Evolutionary conservation across 2,113 vertebrate species (phyloP).

Genomic region (Gallinago undulata): DNA sequence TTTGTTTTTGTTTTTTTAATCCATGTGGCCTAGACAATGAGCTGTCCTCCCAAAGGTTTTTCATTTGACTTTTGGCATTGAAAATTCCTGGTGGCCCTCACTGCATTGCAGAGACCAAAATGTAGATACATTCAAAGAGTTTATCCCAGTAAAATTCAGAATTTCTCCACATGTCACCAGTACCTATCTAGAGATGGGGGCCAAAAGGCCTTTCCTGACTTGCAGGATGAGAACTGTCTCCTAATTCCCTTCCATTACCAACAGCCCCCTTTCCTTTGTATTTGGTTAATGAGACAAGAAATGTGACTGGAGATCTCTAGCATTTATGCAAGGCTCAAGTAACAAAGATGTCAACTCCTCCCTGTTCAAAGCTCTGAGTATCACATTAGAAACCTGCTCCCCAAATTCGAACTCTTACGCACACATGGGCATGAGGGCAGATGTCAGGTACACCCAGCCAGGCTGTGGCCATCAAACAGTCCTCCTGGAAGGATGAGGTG

Average conservation of each 20-base stretch:
- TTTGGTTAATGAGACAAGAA: not conserved
- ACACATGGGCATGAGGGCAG: not conserved
- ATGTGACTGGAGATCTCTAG: not conserved
- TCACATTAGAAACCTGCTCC: not conserved
- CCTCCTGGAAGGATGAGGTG: not conserved
- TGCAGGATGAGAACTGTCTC: not conserved
- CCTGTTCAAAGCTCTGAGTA: not conserved
- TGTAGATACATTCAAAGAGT: not conserved
- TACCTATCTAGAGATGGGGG: not conserved
- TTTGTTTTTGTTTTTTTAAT: not conserved
- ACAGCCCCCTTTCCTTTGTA: not conserved
- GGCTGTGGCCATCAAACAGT: not conserved
- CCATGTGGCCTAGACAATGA: not conserved
- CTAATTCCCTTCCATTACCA: not conserved
- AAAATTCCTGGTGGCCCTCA: conserved; percentile 17
- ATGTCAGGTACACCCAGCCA: not conserved
- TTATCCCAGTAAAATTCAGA: not conserved
- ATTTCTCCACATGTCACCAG: not conserved
- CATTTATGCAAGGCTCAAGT: not conserved
- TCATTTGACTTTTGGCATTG: conserved; percentile 29
- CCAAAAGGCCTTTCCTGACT: not conserved
- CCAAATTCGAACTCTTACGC: not conserved
- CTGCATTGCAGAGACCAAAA: not conserved
- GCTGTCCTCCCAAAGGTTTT: not conserved
- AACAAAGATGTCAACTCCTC: not conserved